Conservation (phyloP, 2,888 invertebrate genomes). For the Holacanthella duospinosa region DNA sequence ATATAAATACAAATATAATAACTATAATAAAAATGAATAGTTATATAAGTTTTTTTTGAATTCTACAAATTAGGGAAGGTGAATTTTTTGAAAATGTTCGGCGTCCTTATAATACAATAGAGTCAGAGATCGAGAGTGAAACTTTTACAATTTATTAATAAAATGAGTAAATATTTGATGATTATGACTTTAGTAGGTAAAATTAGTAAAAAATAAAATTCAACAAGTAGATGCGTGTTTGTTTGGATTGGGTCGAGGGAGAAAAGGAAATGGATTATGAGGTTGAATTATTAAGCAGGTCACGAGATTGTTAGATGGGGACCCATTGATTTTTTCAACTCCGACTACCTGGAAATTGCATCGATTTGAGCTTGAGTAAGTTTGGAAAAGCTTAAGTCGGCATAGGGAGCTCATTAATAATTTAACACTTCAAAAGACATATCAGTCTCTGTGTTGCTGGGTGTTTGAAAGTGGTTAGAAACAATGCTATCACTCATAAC, state of each 20-base stretch:
- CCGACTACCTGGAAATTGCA: neutral
- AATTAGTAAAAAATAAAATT: neutral
- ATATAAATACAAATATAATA: neutral
- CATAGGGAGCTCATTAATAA: neutral
- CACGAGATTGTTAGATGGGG: neutral
- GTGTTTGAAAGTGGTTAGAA: too few relatives aligned
- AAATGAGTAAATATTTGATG: too few relatives aligned
- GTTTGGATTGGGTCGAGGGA: neutral
- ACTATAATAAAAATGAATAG: neutral
- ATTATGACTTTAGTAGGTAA: too few relatives aligned
- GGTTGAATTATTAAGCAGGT: constrained; percentile 1
- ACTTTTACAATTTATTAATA: too few relatives aligned
- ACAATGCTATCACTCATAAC: neutral
- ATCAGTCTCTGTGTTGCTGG: neutral
- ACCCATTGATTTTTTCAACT: constrained; percentile 1
- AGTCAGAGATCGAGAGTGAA: too few relatives aligned
- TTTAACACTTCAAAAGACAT: neutral
- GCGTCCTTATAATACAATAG: neutral
- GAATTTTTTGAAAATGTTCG: neutral
- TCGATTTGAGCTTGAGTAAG: neutral
- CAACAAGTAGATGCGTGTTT: neutral
- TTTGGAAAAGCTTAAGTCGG: neutral
- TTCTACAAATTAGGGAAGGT: neutral
- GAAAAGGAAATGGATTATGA: neutral
- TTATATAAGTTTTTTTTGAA: neutral